phyloP scores from a whole-genome alignment of 1,140 invertebrate species.

The Carposina sasakii region DNA sequence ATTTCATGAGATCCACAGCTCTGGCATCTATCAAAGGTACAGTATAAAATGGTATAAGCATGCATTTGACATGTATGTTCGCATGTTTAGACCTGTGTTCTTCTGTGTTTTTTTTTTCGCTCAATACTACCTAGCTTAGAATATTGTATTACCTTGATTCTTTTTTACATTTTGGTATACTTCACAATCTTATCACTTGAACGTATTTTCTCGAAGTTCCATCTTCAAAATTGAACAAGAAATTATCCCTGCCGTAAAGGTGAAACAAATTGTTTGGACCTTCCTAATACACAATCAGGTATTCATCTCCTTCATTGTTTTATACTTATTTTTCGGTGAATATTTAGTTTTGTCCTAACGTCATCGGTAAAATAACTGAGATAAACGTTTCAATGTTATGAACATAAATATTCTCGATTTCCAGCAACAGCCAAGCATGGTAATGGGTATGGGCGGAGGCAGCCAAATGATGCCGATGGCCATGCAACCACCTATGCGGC shows the following conservation, averaged over 20 bases:
- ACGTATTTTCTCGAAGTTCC: background rate
- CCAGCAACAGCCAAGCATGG: slow-evolving; percentile 65
- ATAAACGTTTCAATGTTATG: background rate
- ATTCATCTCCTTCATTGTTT: background rate
- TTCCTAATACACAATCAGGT: background rate
- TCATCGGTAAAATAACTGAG: background rate
- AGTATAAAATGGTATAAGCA: too few relatives aligned
- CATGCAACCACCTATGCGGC: slow-evolving; percentile 47
- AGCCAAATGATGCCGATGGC: slow-evolving; percentile 50
- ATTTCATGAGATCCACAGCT: too few relatives aligned
- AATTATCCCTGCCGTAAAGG: background rate
- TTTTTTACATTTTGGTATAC: background rate
- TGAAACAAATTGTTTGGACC: background rate
- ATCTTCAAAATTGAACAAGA: background rate
- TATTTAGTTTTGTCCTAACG: background rate
- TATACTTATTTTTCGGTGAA: background rate
- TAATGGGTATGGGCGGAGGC: slow-evolving; percentile 59
- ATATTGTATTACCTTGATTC: too few relatives aligned
- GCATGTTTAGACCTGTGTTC: slow-evolving; percentile 6
- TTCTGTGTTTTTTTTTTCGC: slow-evolving; percentile 7
- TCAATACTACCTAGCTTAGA: too few relatives aligned
- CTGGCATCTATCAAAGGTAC: too few relatives aligned
- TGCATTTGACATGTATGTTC: slow-evolving; percentile 9
- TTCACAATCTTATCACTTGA: background rate
- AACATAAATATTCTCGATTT: slow-evolving; percentile 17